These are phyloP conservation scores for Selene dorsalis DNA, from an alignment of 2,797 vertebrate genomes.

Conservation along the genomic window DNA sequence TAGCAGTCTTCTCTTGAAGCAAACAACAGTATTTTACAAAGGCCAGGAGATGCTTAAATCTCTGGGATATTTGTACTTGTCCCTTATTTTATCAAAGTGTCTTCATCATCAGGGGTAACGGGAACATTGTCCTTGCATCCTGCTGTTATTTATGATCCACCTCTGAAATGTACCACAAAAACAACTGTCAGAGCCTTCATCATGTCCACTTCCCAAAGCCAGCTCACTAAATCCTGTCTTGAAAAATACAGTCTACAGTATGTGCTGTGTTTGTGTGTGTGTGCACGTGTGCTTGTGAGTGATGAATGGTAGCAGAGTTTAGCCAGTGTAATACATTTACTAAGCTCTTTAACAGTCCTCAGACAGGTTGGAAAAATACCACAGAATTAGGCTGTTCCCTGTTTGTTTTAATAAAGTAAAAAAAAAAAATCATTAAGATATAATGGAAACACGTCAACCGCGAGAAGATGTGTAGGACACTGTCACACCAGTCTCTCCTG, in stretches of 20 bases:
- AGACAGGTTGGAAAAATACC: slow-evolving; percentile 36
- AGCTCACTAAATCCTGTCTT: slow-evolving; percentile 39
- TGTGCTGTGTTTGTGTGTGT: not conserved
- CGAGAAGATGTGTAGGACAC: slow-evolving; percentile 13
- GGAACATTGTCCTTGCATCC: slow-evolving; percentile 49
- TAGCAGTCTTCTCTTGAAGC: slow-evolving; percentile 20
- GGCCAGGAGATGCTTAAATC: slow-evolving; percentile 11
- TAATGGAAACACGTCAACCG: slow-evolving; percentile 4
- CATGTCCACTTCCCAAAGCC: not conserved
- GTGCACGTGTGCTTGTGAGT: not conserved
- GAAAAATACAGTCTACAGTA: not conserved
- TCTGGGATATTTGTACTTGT: slow-evolving; percentile 15
- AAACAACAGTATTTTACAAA: slow-evolving; percentile 23
- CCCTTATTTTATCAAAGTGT: slow-evolving; percentile 37
- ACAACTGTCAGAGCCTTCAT: slow-evolving; percentile 33
- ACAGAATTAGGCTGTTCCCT: slow-evolving; percentile 29
- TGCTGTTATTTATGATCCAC: slow-evolving; percentile 43
- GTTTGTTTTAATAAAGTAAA: not conserved
- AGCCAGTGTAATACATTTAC: slow-evolving; percentile 41
- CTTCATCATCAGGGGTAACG: slow-evolving; percentile 48
- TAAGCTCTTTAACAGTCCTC: slow-evolving; percentile 26
- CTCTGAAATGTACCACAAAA: slow-evolving; percentile 34
- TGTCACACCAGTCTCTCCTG: slow-evolving; percentile 30
- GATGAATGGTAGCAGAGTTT: slow-evolving; percentile 42
- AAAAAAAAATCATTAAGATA: not conserved